Evolutionary conservation across 2,888 invertebrate species (phyloP).

Genomic region (Enchytraeus crypticus): DNA sequence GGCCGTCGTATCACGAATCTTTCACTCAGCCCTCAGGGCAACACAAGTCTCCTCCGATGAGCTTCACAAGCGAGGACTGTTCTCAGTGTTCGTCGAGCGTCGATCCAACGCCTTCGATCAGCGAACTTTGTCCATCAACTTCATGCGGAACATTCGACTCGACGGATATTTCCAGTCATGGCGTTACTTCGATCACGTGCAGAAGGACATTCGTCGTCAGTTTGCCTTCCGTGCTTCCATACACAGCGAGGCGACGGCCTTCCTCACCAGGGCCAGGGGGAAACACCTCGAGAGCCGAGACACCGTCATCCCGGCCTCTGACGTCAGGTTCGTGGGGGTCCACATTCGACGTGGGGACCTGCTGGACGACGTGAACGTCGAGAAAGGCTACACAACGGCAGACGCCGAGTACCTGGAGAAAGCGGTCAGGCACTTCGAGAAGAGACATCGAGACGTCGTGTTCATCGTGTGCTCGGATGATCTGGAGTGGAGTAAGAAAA

Average conservation of each 20-base stretch:
- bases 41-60: too few relatives aligned
- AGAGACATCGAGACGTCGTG: conserved; percentile 20
- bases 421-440: conserved; percentile 23
- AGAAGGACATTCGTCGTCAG: conserved; percentile 21
- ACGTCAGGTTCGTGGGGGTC: conserved; percentile 20
- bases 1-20: background rate
- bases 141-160: conserved; percentile 21
- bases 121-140: conserved; percentile 22
- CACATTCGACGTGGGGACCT: conserved; percentile 28
- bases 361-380: conserved; percentile 15
- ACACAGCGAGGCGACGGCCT: background rate
- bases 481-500: conserved; percentile 15
- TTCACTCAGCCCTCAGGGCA: background rate
- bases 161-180: conserved; percentile 27
- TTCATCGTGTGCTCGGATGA: conserved; percentile 28
- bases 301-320: background rate
- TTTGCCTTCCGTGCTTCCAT: conserved; percentile 10
- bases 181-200: conserved; percentile 26
- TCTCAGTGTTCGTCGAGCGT: conserved; percentile 16
- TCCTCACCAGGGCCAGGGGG: conserved; percentile 1
- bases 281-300: background rate
- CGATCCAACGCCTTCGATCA: conserved; percentile 20
- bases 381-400: conserved; percentile 23
- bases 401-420: conserved; percentile 15
- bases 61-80: conserved; percentile 5